A percentile compares a stretch with the other conserved stretches of the same genome.
Conservation (phyloP, 2,888 invertebrate species). For the Campoplex capitator region DNA sequence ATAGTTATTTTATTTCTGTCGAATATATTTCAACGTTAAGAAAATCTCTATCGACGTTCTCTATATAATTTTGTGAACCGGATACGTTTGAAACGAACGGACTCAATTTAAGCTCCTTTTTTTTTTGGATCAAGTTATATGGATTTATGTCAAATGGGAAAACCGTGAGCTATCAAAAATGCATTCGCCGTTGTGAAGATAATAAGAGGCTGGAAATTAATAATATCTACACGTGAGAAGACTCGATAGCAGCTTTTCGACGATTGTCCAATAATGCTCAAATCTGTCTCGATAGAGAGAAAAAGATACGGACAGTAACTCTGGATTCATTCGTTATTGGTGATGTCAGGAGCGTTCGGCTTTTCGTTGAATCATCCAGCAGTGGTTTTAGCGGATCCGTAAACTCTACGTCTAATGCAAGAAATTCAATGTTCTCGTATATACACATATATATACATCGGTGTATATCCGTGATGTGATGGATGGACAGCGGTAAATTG, state of each 20-base stretch:
- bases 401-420: constrained; percentile 15
- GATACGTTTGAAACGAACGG: background rate
- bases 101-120: background rate
- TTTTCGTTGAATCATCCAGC: constrained; percentile 28
- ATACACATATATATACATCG: constrained; percentile 27
- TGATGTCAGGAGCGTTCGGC: constrained; percentile 51
- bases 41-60: background rate
- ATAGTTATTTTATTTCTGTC: background rate
- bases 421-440: constrained; percentile 17
- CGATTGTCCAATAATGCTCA: constrained; percentile 45
- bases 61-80: background rate
- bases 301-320: constrained; percentile 30
- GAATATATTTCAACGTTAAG: background rate
- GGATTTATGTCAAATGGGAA: constrained; percentile 5
- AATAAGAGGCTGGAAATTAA: constrained; percentile 25
- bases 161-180: constrained; percentile 6
- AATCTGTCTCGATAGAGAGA: constrained; percentile 2
- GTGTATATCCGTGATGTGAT: constrained; percentile 49
- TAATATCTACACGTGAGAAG: constrained; percentile 40
- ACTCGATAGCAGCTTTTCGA: constrained; percentile 32
- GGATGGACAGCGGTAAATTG: constrained; percentile 76
- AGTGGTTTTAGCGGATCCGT: constrained; percentile 35
- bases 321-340: constrained; percentile 56
- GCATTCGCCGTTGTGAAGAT: background rate
- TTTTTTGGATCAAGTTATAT: background rate